Evolutionary conservation across 2,797 vertebrate species (phyloP), one percentile per base, ranked within the genome.

Genomic region (Geotria australis): DNA sequence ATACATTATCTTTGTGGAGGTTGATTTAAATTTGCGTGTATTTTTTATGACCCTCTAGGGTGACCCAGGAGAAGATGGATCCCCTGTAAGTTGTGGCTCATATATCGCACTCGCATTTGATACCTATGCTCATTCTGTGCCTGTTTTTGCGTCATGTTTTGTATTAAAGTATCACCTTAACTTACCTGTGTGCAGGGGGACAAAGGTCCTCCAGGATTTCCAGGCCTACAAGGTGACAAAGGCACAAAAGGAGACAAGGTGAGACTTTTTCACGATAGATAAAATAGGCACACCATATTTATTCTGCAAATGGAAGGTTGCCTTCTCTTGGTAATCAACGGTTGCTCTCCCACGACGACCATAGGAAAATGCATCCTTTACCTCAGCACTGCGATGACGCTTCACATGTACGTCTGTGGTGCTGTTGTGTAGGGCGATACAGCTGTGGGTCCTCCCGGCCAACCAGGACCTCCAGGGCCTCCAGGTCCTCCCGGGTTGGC

Each of bases 231-330:
- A 57, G 80, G 79, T 66, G 73, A 77, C 10, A 59, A 63, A 14
- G 76, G 78, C 47, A 47, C 47, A 10, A 72, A 71, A 70, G 79
- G 79, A 49, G 74, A 79, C 61, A 83, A 83, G 76, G 79, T 85
- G 68, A 1, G 56, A 38, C 24, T 38, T 38, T 24, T 38, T 38
- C 24, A 38, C 38, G 5, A 38, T 38, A 38, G 24, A 38, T 38
- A 38, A 38, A 24, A 38, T 38, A 38, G 3, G 24, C 24, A 38
- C 24, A 24, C 24, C 24, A 5, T 38, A 24, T 38, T 38, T 38
- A 38, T 38, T 38, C 24, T 38, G 4, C 38, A 38, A 38, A 5
- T 38, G 24, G 24, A 38, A 38, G 24, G 24, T 38, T n/a, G 38
- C 38, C 38, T 38, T 24, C 24, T 24, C 24, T 3, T 24, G 24